A percentile compares a stretch with the other conserved stretches of the same genome.
phyloP scores from a whole-genome alignment of 1,140 invertebrate species.

The Chionoecetes opilio region DNA sequence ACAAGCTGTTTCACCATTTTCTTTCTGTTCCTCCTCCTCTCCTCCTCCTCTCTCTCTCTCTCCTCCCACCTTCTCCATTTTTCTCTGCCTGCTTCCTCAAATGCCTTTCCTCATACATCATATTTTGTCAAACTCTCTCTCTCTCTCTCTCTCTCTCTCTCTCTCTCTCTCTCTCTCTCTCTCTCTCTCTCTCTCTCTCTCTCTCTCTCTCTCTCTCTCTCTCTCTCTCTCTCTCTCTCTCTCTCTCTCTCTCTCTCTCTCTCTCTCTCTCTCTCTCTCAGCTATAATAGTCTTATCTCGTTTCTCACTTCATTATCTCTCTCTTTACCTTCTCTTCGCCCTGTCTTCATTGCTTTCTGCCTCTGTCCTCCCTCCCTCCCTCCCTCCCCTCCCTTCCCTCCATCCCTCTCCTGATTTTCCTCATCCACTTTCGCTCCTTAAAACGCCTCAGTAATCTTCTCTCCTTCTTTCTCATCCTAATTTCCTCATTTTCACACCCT shows the following conservation, averaged over 20 bases:
- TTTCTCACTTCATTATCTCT: background rate
- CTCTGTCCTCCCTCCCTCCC: too few relatives aligned
- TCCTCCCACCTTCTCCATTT: background rate
- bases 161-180: slow-evolving; percentile 51
- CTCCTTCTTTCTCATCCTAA: background rate
- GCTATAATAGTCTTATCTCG: too few relatives aligned
- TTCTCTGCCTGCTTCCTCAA: background rate
- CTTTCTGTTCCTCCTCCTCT: background rate
- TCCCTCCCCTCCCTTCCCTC: too few relatives aligned
- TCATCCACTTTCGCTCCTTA: background rate
- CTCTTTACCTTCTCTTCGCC: too few relatives aligned
- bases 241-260: slow-evolving; percentile 33
- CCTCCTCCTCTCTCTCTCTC: background rate
- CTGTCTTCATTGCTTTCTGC: too few relatives aligned
- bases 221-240: slow-evolving; percentile 44
- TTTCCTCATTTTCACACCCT: background rate
- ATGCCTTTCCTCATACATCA: background rate
- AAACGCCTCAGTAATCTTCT: background rate
- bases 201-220: slow-evolving; percentile 53
- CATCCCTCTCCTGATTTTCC: background rate
- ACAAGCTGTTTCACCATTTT: background rate
- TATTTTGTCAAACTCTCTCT: background rate
- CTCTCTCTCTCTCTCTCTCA: background rate
- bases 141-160: background rate
- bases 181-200: slow-evolving; percentile 49